Conservation (phyloP, 1,140 invertebrate species). For the Radopholus similis region DNA sequence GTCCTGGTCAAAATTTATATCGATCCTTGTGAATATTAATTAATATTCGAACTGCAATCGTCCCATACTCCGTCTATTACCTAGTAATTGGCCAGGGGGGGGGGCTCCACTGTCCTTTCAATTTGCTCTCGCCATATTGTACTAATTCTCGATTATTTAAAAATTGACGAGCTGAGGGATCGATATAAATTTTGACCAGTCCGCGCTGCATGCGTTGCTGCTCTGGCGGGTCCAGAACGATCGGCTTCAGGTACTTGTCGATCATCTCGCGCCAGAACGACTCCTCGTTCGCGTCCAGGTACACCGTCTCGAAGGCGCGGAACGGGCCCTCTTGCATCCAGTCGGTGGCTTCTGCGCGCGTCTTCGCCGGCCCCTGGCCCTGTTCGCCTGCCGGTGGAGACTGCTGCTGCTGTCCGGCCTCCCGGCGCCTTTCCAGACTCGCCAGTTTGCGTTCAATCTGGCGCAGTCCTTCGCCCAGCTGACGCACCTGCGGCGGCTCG, state of each 20-base stretch:
- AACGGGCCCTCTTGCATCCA: constrained; percentile 1
- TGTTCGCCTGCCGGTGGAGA: background rate
- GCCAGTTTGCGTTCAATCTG: constrained; percentile 53
- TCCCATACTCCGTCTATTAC: too few relatives aligned
- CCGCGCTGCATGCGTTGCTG: constrained; percentile 39
- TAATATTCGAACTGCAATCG: too few relatives aligned
- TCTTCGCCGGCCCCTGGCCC: too few relatives aligned
- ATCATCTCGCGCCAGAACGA: constrained; percentile 56
- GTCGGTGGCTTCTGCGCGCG: background rate
- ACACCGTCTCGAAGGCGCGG: constrained; percentile 44
- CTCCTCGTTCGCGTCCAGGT: constrained; percentile 54
- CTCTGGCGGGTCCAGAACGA: constrained; percentile 47
- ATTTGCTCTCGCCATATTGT: too few relatives aligned
- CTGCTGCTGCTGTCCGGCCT: constrained; percentile 24
- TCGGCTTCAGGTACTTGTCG: constrained; percentile 56
- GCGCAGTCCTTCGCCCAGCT: constrained; percentile 46
- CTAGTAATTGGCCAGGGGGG: too few relatives aligned
- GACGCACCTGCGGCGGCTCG: constrained; percentile 38
- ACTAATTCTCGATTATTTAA: too few relatives aligned
- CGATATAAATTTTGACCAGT: too few relatives aligned
- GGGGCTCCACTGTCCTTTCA: too few relatives aligned
- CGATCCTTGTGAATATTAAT: too few relatives aligned
- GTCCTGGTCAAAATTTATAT: too few relatives aligned
- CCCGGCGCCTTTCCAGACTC: constrained; percentile 34
- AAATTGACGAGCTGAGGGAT: too few relatives aligned